A percentile compares a stretch with the other conserved stretches of the same genome.
Evolutionary conservation across 2,797 vertebrate species (phyloP).

Genomic region (Odontamblyopus rebecca): DNA sequence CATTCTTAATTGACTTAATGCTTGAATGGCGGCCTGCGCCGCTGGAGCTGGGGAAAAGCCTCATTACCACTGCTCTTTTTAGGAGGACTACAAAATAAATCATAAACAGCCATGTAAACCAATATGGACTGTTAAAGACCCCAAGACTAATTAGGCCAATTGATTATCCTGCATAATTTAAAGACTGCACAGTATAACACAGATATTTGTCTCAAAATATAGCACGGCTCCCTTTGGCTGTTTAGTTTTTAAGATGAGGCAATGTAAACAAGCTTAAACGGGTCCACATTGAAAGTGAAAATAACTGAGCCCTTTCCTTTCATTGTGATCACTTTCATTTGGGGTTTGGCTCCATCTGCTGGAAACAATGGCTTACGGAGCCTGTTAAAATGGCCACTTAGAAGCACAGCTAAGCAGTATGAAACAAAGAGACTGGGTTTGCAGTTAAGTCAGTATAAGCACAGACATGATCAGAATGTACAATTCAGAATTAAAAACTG

Average conservation of each 20-base stretch:
- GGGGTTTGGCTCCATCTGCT: neutral
- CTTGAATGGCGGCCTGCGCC: slow-evolving; percentile 40
- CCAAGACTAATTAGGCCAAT: slow-evolving; percentile 40
- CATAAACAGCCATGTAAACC: slow-evolving; percentile 47
- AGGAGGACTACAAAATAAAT: slow-evolving; percentile 54
- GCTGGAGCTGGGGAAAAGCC: slow-evolving; percentile 34
- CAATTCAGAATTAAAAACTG: neutral
- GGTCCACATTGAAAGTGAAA: too few species aligned
- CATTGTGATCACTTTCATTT: neutral
- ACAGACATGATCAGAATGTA: neutral
- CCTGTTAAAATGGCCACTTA: neutral
- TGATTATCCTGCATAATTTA: neutral
- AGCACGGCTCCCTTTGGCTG: too few species aligned
- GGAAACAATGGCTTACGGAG: neutral
- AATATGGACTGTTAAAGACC: slow-evolving; percentile 42
- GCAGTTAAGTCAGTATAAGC: too few species aligned
- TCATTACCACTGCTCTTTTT: slow-evolving; percentile 60
- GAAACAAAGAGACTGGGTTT: neutral
- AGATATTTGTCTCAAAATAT: neutral
- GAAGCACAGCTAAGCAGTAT: neutral
- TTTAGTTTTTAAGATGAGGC: too few species aligned
- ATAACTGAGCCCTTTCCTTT: too few species aligned
- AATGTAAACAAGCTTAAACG: neutral
- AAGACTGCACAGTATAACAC: neutral
- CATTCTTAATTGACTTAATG: slow-evolving; percentile 67